Evolutionary conservation across 1,140 invertebrate genomes (phyloP), one percentile per base, ranked within the genome.

Genomic region (Hyposmocoma kahamanoa): DNA sequence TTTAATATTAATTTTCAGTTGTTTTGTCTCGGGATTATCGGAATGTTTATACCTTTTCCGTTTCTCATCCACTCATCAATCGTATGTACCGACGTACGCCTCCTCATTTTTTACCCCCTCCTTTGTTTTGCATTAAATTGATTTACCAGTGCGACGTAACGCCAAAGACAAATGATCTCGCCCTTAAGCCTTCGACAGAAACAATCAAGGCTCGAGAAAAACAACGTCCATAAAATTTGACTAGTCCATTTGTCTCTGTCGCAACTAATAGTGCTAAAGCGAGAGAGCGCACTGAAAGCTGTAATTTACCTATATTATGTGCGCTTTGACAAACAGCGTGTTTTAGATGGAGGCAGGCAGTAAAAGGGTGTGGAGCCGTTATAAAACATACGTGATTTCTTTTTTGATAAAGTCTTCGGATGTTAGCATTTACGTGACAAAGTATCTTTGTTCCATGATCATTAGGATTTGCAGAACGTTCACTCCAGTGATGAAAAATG

Each of bases 141-240:
- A 41, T 41, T 38, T 38, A 36, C 9, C 38, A 5, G 13, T 41
- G 13, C 20, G 38, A 21, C 19, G 38, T 41, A 47, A 42, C 43
- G 34, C 36, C 34, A 9, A 47, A 55, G 53, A 55, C 53, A 50
- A 55, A 55, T 55, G 43, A 30, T 36, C 21, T 39, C 24, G 30
- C 21, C 42, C 39, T 41, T 49, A 54, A 53, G 53, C 42, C 47
- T 43, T 55, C 22, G 24, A 43, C 43, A 50, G 36, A 50, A 55
- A 55, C 53, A 55, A 46, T 50, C 47, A 46, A 41, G 42, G 22
- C 32, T 50, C 44, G 39, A 50, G 55, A 59, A 53, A 60, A 60
- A 64, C 61, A 59, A 64, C 46, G 52, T 50, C 56, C 32, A 48
- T 54, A 60, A 51, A 64, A 57, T 60, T 59, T 59, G 57, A 57